Evolutionary conservation across 2,888 invertebrate species (phyloP).

Genomic region (Dioctria linearis): DNA sequence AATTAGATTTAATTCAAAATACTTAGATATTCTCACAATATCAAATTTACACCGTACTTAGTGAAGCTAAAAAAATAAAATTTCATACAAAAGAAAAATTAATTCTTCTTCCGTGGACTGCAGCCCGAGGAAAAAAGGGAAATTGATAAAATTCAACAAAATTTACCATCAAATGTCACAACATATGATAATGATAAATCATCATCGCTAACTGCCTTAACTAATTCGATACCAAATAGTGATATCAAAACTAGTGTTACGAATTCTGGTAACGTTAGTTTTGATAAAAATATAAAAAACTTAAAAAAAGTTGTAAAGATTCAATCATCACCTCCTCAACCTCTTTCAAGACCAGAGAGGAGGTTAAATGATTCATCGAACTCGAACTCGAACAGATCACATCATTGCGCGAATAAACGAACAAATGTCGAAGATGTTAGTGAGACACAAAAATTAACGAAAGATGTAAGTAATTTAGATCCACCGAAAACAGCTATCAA

Average conservation of each 20-base stretch:
- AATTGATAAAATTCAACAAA: conserved; percentile 30
- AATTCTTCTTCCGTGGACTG: conserved; percentile 54
- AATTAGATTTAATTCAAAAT: too few species aligned
- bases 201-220: conserved; percentile 22
- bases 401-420: conserved; percentile 8
- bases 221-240: conserved; percentile 16
- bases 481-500: conserved; percentile 15
- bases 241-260: conserved; percentile 26
- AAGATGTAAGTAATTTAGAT: conserved; percentile 55
- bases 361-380: conserved; percentile 11
- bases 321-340: neutral
- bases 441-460: neutral
- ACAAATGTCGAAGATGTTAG: conserved; percentile 6
- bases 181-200: conserved; percentile 8
- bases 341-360: conserved; percentile 16
- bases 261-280: conserved; percentile 15
- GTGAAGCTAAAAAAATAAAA: conserved; percentile 25
- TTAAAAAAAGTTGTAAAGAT: conserved; percentile 20
- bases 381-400: conserved; percentile 10
- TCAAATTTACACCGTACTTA: neutral
- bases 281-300: conserved; percentile 23
- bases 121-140: conserved; percentile 52
- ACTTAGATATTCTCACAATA: conserved; percentile 24
- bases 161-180: conserved; percentile 16
- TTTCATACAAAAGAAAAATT: conserved; percentile 22